A percentile compares a stretch with the other conserved stretches of the same genome.
These are phyloP conservation scores for Heterochromis multidens DNA, from an alignment of 2,113 vertebrate species.

Conservation along the genomic window DNA sequence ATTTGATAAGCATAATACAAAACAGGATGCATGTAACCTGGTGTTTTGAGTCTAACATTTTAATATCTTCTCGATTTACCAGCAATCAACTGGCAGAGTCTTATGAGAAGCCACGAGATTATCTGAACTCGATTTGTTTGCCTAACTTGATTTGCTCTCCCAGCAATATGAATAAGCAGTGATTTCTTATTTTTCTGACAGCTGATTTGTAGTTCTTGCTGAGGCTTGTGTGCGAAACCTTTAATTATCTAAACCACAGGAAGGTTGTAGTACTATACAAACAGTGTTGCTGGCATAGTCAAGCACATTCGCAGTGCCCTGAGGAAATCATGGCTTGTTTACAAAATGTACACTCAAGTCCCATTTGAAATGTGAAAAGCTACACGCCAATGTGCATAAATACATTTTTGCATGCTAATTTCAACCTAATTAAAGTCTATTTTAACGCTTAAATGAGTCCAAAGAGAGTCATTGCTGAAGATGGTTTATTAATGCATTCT, in stretches of 20 bases:
- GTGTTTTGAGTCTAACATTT: not conserved
- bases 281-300: not conserved
- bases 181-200: not conserved
- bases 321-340: conserved; percentile 3
- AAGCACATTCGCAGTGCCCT: not conserved
- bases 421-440: not conserved
- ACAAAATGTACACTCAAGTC: not conserved
- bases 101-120: not conserved
- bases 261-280: not conserved
- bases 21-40: not conserved
- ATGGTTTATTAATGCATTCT: not conserved
- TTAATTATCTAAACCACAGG: conserved; percentile 1
- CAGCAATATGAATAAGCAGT: not conserved
- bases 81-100: not conserved
- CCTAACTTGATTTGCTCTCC: not conserved
- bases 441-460: not conserved
- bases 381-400: not conserved
- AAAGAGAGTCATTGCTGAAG: not conserved
- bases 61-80: not conserved
- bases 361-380: not conserved
- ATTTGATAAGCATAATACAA: not conserved
- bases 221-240: not conserved
- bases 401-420: not conserved
- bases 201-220: not conserved
- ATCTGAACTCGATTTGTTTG: not conserved